Evolutionary conservation across 2,888 invertebrate genomes (phyloP).

Genomic region (Oxyscelio sp.): DNA sequence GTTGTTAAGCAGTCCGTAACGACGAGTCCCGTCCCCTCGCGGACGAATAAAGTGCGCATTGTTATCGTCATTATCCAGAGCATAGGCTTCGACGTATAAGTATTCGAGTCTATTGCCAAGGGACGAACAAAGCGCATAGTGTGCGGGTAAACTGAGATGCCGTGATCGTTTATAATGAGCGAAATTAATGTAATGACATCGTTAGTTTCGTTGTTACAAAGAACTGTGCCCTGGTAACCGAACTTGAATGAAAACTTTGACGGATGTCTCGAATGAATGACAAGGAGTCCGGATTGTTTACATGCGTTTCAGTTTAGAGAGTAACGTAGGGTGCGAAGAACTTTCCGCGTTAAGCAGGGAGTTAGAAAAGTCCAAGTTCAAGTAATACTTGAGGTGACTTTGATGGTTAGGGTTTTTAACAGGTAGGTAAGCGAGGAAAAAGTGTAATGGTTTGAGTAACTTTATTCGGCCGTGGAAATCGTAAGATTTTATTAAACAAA

Average conservation of each 20-base stretch:
- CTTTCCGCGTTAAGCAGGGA: too few species aligned
- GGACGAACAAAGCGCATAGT: slow-evolving; percentile 35
- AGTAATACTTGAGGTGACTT: too few species aligned
- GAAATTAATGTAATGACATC: slow-evolving; percentile 65
- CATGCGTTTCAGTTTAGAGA: too few species aligned
- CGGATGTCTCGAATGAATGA: not conserved
- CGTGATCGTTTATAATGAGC: slow-evolving; percentile 52
- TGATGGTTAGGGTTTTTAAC: too few species aligned
- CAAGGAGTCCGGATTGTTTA: too few species aligned
- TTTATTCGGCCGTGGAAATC: too few species aligned
- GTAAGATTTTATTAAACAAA: too few species aligned
- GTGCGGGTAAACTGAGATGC: slow-evolving; percentile 46
- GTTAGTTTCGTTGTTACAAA: slow-evolving; percentile 49
- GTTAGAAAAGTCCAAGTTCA: too few species aligned
- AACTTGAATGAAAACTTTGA: slow-evolving; percentile 27
- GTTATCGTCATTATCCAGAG: slow-evolving; percentile 64
- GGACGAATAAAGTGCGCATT: slow-evolving; percentile 68
- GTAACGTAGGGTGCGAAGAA: too few species aligned
- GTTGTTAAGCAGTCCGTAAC: slow-evolving; percentile 82
- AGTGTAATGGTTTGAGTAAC: too few species aligned
- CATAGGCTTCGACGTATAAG: slow-evolving; percentile 50
- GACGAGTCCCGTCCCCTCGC: slow-evolving; percentile 55
- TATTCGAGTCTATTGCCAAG: slow-evolving; percentile 33
- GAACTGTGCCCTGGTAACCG: slow-evolving; percentile 12
- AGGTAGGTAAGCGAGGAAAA: too few species aligned